Base-by-base conservation (phyloP, 2,888 invertebrate genomes). In the Lepeophtheirus nordmannii region DNA sequence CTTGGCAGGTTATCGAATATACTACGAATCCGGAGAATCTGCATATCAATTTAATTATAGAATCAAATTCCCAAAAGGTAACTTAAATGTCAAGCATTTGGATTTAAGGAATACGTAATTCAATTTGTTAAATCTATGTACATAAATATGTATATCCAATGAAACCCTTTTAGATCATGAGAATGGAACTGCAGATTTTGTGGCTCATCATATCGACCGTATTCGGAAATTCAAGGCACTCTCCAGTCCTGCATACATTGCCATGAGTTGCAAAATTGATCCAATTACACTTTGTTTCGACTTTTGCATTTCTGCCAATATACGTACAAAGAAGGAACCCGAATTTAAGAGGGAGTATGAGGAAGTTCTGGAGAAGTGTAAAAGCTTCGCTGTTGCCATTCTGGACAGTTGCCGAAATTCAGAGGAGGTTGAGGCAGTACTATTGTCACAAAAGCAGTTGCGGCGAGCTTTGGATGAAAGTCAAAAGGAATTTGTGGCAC, bases 401-500 rank as follows among this genome's bases (percentile, higher is more conserved):
- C 14, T 67, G 57, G 63, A 67, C 58, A 58, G 23, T n/a, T 67
- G 67, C 23, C 56, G 67, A 41, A 67, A 62, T 57, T 58, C 63
- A 10, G 12, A 37, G 17, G 67, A 67, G 39, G 63, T 67, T 38
- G 67, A 67, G 39, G 37, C 39, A 41, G 22, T 63, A 2, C 57
- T 58, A 2, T 20, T 37, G 1, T 46, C 53, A 12, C 37, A 56
- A 8, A 62, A 58, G 10, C 41, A 53, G n/a, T 39, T 67, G 23
- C 60, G 46, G 30, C 56, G 62, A 57, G 67, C 67, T 1, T 79
- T 86, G 71, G 81, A 84, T 72, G 82, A 80, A 71, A 80, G 81
- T 69, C 85, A 86, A 72, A 85, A 84, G 72, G 82, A 82, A 72
- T 86, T 87, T 72, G 83, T 86, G 0, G 85, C 85, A 7, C 85